A percentile compares a stretch with the other conserved stretches of the same genome.
These are phyloP conservation scores for Rhabditoides inermis DNA, from an alignment of 2,888 invertebrate genomes.

Conservation along the genomic window DNA sequence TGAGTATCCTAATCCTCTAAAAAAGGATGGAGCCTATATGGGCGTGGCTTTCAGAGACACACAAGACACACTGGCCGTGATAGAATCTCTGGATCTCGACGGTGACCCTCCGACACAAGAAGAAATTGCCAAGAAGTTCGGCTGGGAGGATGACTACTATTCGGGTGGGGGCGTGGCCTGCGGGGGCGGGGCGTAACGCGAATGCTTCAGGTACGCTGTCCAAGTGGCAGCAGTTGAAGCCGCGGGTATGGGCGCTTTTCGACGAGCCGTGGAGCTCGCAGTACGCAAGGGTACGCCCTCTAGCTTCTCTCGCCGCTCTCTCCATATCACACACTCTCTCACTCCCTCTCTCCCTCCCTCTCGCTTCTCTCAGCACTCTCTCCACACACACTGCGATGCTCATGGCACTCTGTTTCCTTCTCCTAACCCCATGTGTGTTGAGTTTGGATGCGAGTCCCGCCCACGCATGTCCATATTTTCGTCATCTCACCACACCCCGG, in stretches of 20 bases:
- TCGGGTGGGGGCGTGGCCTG: conserved; percentile 45
- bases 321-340: too few relatives aligned
- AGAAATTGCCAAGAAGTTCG: conserved; percentile 64
- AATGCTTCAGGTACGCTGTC: too few relatives aligned
- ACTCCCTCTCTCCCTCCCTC: background rate
- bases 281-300: conserved; percentile 62
- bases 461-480: too few relatives aligned
- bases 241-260: conserved; percentile 94
- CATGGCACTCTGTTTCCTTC: too few relatives aligned
- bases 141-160: conserved; percentile 88
- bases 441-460: too few relatives aligned
- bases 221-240: conserved; percentile 77
- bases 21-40: background rate
- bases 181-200: too few relatives aligned
- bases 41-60: conserved; percentile 68
- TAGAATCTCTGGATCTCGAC: conserved; percentile 92
- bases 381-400: too few relatives aligned
- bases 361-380: conserved; percentile 1
- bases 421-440: too few relatives aligned
- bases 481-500: too few relatives aligned
- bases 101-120: conserved; percentile 58
- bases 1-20: conserved; percentile 52
- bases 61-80: conserved; percentile 91
- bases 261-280: conserved; percentile 98
- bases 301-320: too few relatives aligned